These are phyloP conservation scores for Rotaria magnacalcarata DNA, from an alignment of 2,888 invertebrate genomes.

Conservation along the genomic window DNA sequence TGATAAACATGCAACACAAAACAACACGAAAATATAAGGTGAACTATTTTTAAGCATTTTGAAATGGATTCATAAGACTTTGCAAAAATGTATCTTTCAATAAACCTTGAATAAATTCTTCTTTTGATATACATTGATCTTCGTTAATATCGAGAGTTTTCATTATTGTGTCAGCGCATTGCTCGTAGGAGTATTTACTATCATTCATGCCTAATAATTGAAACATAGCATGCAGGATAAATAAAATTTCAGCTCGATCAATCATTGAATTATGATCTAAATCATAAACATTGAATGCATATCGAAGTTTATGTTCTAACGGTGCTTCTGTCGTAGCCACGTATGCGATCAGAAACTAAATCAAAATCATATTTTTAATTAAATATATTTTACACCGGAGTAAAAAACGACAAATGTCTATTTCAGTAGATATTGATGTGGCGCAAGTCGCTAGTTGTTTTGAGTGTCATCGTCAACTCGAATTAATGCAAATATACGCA, in stretches of 20 bases:
- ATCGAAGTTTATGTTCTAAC: slow-evolving; percentile 26
- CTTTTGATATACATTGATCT: slow-evolving; percentile 25
- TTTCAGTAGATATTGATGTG: no score
- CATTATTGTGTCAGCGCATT: slow-evolving; percentile 25
- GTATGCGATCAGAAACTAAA: slow-evolving; percentile 1
- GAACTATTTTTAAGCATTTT: not conserved
- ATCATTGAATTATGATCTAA: slow-evolving; percentile 30
- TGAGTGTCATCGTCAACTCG: no score
- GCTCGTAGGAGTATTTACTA: not conserved
- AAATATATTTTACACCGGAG: no score
- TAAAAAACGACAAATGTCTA: not conserved
- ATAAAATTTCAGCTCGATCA: slow-evolving; percentile 35
- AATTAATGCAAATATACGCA: no score
- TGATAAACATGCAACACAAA: not conserved
- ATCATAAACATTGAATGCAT: slow-evolving; percentile 37
- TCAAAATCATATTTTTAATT: not conserved
- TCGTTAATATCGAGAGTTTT: not conserved
- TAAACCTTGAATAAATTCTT: slow-evolving; percentile 31
- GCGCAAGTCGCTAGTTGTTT: no score
- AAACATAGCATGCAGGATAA: slow-evolving; percentile 6
- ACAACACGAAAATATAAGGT: not conserved
- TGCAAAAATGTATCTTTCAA: slow-evolving; percentile 6
- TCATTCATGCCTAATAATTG: slow-evolving; percentile 17
- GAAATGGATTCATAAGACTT: slow-evolving; percentile 37
- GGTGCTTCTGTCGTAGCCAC: slow-evolving; percentile 27